These are phyloP conservation scores for Stramonita haemastoma DNA, from an alignment of 2,888 invertebrate species.

Conservation along the genomic window DNA sequence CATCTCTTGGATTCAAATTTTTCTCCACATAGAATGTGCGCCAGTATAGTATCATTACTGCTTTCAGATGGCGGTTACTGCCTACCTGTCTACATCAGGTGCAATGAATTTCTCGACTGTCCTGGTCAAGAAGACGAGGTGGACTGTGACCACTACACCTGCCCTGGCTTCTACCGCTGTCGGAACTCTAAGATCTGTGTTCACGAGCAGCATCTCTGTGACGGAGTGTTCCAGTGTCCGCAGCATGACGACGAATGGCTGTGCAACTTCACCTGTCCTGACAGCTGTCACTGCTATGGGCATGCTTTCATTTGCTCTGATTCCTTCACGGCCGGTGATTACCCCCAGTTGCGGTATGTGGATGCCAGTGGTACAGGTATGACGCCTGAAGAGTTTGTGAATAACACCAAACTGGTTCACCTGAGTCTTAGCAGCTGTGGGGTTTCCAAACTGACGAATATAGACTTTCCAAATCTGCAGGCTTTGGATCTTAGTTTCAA, in stretches of 20 bases:
- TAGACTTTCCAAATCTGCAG: background rate
- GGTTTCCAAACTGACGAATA: background rate
- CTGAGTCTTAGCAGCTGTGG: background rate
- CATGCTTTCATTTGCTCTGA: conserved; percentile 1
- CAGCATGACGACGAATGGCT: conserved; percentile 44
- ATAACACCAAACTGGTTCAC: background rate
- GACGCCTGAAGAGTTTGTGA: background rate
- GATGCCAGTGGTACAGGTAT: background rate
- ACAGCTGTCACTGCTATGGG: conserved; percentile 34
- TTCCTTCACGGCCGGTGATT: background rate
- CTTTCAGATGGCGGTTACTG: conserved; percentile 28
- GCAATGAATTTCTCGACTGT: conserved; percentile 30
- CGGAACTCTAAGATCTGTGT: conserved; percentile 41
- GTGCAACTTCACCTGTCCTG: conserved; percentile 45
- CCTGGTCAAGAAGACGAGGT: conserved; percentile 11
- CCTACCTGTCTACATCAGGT: conserved; percentile 25
- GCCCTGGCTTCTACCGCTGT: conserved; percentile 42
- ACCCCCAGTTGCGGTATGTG: background rate
- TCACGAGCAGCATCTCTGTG: conserved; percentile 43
- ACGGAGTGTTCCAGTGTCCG: conserved; percentile 45
- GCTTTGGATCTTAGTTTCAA: background rate
- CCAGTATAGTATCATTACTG: no score
- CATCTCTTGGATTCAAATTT: no score
- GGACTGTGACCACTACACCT: conserved; percentile 15
- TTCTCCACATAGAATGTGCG: no score